Percentiles rank a stretch among this genome's conserved stretches.
phyloP scores from a whole-genome alignment of 2,797 vertebrate species.

The Clarias fuscus region DNA sequence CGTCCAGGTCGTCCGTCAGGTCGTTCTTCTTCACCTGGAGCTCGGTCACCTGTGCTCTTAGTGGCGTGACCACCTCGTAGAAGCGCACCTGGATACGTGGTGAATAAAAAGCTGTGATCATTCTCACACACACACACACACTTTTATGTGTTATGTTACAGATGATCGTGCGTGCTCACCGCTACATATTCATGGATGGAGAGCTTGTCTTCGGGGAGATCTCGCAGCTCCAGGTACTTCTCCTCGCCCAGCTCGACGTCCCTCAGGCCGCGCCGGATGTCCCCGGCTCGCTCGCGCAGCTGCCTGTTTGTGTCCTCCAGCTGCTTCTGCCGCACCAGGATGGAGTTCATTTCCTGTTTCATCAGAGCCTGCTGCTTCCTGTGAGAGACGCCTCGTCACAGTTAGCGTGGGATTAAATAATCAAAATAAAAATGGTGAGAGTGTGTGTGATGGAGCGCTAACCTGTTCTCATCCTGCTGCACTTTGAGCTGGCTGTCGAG shows the following conservation, averaged over 20 bases:
- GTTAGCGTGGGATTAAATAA: not conserved
- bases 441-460: constrained; percentile 34
- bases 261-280: constrained; percentile 83
- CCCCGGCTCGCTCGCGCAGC: constrained; percentile 86
- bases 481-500: constrained; percentile 90
- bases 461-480: constrained; percentile 92
- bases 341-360: constrained; percentile 94
- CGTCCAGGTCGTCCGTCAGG: constrained; percentile 80
- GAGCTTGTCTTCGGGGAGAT: constrained; percentile 86
- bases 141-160: not conserved
- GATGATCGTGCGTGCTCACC: constrained; percentile 72
- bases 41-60: constrained; percentile 80
- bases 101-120: not conserved
- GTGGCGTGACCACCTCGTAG: constrained; percentile 84
- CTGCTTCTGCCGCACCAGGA: constrained; percentile 90
- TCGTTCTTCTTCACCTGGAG: constrained; percentile 77
- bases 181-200: constrained; percentile 93
- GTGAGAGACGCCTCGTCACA: not conserved
- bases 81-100: constrained; percentile 73
- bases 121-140: not conserved
- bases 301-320: constrained; percentile 90
- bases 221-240: constrained; percentile 80
- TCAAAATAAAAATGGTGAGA: not conserved
- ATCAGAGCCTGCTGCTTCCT: constrained; percentile 91
- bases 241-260: constrained; percentile 88